A percentile compares a stretch with the other conserved stretches of the same genome.
Conservation (phyloP, 2,888 invertebrate species). For the Idaea biselata region DNA sequence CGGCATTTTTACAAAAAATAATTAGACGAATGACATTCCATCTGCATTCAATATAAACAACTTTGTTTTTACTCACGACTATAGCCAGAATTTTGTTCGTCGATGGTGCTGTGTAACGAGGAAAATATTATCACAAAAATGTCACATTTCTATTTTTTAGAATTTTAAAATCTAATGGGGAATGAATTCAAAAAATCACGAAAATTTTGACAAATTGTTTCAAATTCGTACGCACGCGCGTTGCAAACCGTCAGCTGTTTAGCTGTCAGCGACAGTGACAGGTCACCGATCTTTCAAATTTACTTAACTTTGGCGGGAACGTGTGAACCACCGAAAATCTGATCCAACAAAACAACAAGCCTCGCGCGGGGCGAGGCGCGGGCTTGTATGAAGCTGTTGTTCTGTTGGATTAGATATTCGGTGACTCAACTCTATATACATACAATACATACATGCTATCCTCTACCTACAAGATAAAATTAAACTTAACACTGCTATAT, state of each 20-base stretch:
- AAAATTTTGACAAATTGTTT: constrained; percentile 67
- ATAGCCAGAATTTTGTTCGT: constrained; percentile 44
- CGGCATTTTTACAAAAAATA: constrained; percentile 47
- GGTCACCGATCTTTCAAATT: constrained; percentile 27
- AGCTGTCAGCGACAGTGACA: constrained; percentile 3
- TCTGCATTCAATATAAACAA: constrained; percentile 31
- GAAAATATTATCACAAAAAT: constrained; percentile 46
- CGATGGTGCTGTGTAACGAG: constrained; percentile 46
- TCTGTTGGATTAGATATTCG: too few relatives aligned
- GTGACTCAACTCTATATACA: too few relatives aligned
- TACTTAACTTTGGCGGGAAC: too few relatives aligned
- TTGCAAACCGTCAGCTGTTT: constrained; percentile 19
- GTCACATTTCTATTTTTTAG: constrained; percentile 64
- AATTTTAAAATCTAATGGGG: constrained; percentile 40
- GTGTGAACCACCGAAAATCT: too few relatives aligned
- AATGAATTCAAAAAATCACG: constrained; percentile 39
- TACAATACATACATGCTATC: too few relatives aligned
- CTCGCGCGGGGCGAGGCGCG: too few relatives aligned
- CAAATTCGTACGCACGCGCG: constrained; percentile 66
- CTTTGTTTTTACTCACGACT: constrained; percentile 60
- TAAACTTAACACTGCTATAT: too few relatives aligned
- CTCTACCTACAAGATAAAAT: too few relatives aligned
- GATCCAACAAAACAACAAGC: too few relatives aligned
- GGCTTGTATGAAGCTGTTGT: too few relatives aligned
- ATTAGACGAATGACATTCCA: constrained; percentile 18